Percentiles rank a stretch among this genome's conserved stretches.
phyloP scores from a whole-genome alignment of 2,888 invertebrate genomes.

The Dugesia japonica region DNA sequence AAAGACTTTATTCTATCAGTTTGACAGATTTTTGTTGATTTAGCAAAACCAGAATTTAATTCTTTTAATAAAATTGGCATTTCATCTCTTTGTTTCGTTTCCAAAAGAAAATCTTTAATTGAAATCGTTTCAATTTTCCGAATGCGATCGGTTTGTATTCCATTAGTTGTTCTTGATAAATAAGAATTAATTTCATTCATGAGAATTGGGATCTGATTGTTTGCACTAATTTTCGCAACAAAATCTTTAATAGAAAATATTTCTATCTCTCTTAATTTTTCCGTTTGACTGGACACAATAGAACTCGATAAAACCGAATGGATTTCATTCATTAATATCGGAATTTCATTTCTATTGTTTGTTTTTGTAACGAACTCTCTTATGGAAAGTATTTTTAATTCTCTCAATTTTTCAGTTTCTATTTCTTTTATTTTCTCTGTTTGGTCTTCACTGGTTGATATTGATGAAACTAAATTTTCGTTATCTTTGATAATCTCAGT shows the following conservation, averaged over 20 bases:
- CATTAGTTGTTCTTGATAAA: neutral
- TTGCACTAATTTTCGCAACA: neutral
- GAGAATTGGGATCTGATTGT: neutral
- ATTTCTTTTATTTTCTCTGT: no score
- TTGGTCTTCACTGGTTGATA: no score
- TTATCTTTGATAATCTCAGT: no score
- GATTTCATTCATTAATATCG: neutral
- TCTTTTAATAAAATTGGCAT: neutral
- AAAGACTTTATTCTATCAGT: neutral
- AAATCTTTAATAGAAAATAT: neutral
- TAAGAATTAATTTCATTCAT: neutral
- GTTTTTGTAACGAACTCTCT: neutral
- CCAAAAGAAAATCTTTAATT: neutral
- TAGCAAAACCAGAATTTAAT: neutral
- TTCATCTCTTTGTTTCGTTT: neutral
- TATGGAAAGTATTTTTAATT: neutral
- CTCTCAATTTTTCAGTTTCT: neutral
- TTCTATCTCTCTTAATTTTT: neutral
- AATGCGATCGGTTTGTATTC: neutral
- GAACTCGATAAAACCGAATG: neutral
- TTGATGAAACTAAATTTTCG: no score
- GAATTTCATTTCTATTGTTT: neutral
- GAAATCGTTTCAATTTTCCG: neutral
- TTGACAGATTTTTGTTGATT: neutral
- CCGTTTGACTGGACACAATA: neutral